These are phyloP conservation scores for Apomyelois bistriatella DNA, from an alignment of 2,888 invertebrate genomes.

Conservation along the genomic window DNA sequence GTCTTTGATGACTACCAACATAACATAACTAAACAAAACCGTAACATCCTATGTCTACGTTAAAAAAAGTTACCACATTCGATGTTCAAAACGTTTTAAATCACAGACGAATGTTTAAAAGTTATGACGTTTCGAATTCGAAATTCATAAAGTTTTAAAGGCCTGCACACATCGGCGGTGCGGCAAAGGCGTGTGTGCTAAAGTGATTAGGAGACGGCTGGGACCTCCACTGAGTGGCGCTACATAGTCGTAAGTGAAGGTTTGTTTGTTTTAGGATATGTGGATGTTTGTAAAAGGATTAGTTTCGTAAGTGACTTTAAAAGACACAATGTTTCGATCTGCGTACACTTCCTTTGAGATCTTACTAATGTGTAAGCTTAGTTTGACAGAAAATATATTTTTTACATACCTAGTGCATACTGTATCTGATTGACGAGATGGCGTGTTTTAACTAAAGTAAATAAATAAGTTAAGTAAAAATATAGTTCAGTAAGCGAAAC, in stretches of 20 bases:
- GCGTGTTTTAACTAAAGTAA: no score
- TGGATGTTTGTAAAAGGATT: slow-evolving; percentile 19
- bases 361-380: neutral
- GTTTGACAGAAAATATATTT: no score
- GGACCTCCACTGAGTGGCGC: slow-evolving; percentile 73
- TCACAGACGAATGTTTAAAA: neutral
- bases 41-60: slow-evolving; percentile 13
- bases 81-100: no score
- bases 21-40: slow-evolving; percentile 49
- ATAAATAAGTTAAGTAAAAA: no score
- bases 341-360: neutral
- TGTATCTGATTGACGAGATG: no score
- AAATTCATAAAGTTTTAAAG: slow-evolving; percentile 34
- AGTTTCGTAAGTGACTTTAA: slow-evolving; percentile 15
- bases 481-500: no score
- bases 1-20: slow-evolving; percentile 50
- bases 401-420: no score
- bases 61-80: no score
- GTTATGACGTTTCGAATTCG: slow-evolving; percentile 16
- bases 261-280: slow-evolving; percentile 31
- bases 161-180: slow-evolving; percentile 51
- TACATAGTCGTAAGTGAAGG: slow-evolving; percentile 36
- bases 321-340: slow-evolving; percentile 3
- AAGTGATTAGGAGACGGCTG: slow-evolving; percentile 58
- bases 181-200: slow-evolving; percentile 60